These are phyloP conservation scores for Mobula birostris DNA, from an alignment of 2,113 vertebrate genomes.

Conservation along the genomic window DNA sequence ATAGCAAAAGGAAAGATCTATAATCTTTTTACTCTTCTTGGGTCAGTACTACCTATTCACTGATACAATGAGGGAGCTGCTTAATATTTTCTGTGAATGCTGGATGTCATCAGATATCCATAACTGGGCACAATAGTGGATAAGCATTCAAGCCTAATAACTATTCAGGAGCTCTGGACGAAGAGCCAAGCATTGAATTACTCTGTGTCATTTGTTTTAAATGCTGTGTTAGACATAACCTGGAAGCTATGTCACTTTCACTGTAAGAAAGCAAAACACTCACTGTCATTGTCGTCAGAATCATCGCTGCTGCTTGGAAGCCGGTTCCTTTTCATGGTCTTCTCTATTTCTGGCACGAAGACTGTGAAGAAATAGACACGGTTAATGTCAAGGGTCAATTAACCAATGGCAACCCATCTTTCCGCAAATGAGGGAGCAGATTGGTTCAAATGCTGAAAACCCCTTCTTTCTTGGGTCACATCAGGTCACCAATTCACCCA, in stretches of 20 bases:
- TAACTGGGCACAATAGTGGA: background rate
- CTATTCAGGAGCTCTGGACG: background rate
- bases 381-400: constrained; percentile 48
- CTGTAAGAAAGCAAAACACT: constrained; percentile 57
- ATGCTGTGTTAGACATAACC: no score
- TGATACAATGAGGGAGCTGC: background rate
- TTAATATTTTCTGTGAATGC: background rate
- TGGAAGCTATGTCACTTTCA: constrained; percentile 2
- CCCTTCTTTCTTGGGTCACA: background rate
- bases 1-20: background rate
- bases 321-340: constrained; percentile 85
- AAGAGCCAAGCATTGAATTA: background rate
- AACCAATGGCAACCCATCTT: background rate
- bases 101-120: background rate
- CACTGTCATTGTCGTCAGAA: constrained; percentile 92
- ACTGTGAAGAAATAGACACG: constrained; percentile 56
- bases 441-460: background rate
- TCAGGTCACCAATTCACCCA: background rate
- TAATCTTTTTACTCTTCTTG: background rate
- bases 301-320: constrained; percentile 92
- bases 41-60: background rate
- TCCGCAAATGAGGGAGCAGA: background rate
- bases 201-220: background rate
- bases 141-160: background rate
- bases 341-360: constrained; percentile 58